phyloP scores from a whole-genome alignment of 2,797 vertebrate genomes.

The Triplophysa bombifrons region DNA sequence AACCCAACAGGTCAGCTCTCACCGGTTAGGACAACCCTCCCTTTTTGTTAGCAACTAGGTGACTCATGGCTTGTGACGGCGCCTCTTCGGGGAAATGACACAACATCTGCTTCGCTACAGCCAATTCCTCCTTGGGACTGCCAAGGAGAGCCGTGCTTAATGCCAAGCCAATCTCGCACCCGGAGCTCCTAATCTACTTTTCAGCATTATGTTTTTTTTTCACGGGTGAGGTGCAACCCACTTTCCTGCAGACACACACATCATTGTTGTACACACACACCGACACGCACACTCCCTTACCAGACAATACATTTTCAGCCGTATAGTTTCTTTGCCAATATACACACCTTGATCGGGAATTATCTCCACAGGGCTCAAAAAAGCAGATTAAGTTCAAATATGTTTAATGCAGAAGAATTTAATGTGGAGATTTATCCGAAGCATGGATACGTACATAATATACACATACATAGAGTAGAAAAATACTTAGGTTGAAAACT shows the following conservation, averaged over 20 bases:
- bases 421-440: too few species aligned
- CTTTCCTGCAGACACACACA: background rate
- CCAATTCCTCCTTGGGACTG: conserved; percentile 24
- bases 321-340: conserved; percentile 15
- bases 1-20: conserved; percentile 63
- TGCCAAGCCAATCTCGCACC: conserved; percentile 30
- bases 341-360: conserved; percentile 8
- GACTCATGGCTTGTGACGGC: conserved; percentile 64
- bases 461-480: too few species aligned
- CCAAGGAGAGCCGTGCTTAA: conserved; percentile 13
- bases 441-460: too few species aligned
- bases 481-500: too few species aligned
- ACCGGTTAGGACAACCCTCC: conserved; percentile 43
- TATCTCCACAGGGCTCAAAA: background rate
- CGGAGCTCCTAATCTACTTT: conserved; percentile 27
- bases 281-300: background rate
- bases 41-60: conserved; percentile 60
- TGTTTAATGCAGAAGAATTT: background rate
- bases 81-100: conserved; percentile 72
- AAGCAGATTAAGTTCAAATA: background rate
- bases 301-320: conserved; percentile 13
- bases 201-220: conserved; percentile 9
- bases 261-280: background rate
- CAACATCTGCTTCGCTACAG: conserved; percentile 51
- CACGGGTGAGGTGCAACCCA: background rate